A percentile compares a stretch with the other conserved stretches of the same genome.
Evolutionary conservation across 2,797 vertebrate species (phyloP).

Genomic region (Poecilia gillii): DNA sequence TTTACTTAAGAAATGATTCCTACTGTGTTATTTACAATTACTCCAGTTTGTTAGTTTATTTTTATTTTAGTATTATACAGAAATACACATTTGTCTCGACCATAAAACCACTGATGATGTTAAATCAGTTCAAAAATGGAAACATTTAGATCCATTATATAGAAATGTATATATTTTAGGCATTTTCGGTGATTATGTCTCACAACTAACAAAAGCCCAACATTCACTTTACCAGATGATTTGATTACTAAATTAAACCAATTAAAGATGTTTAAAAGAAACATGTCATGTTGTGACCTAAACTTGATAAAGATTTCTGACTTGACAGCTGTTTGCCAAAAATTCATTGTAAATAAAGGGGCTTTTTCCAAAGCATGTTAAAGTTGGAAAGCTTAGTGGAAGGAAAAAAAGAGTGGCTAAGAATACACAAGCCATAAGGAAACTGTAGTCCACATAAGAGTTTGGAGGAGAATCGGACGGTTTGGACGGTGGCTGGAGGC

Average conservation of each 20-base stretch:
- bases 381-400: not conserved
- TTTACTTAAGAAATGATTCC: not conserved
- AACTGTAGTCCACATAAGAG: not conserved
- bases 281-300: not conserved
- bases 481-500: not conserved
- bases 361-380: not conserved
- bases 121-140: not conserved
- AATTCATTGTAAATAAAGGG: not conserved
- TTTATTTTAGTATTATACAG: not conserved
- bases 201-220: not conserved
- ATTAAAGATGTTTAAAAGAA: not conserved
- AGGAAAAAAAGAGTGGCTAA: not conserved
- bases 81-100: not conserved
- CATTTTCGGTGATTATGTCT: not conserved
- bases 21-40: not conserved
- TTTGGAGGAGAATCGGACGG: not conserved
- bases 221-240: not conserved
- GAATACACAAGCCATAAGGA: not conserved
- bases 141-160: not conserved
- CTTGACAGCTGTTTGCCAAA: not conserved
- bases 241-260: not conserved
- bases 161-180: not conserved
- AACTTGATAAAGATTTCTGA: not conserved
- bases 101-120: not conserved
- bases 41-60: not conserved